Percentiles rank a stretch among this genome's conserved stretches.
Conservation (phyloP, 2,797 vertebrate species). For the Meda fulgida region DNA sequence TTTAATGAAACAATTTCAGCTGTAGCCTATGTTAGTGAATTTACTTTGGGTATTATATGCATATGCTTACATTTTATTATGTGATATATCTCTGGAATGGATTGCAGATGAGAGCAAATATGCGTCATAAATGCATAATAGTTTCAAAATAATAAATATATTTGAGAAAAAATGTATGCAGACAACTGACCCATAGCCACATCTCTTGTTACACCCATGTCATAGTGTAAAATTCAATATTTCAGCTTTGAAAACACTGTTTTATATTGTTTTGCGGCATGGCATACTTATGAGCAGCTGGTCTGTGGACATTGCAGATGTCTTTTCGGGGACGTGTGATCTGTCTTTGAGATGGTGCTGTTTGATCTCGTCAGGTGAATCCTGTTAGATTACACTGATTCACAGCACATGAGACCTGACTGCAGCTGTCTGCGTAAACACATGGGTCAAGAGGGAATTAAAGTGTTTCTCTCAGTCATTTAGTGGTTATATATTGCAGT, state of each 20-base stretch:
- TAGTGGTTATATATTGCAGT: neutral
- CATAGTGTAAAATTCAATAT: neutral
- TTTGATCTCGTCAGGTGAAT: constrained; percentile 28
- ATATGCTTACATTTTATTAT: neutral
- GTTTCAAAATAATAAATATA: neutral
- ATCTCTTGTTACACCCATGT: neutral
- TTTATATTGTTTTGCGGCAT: neutral
- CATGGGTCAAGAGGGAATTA: neutral
- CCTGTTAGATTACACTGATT: constrained; percentile 47
- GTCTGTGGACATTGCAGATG: constrained; percentile 1
- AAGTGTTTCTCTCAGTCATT: neutral
- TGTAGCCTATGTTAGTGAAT: neutral
- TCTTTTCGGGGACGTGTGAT: neutral
- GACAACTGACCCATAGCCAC: neutral
- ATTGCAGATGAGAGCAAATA: neutral
- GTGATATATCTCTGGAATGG: neutral
- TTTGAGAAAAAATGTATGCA: neutral
- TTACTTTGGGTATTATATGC: neutral
- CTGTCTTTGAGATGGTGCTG: neutral
- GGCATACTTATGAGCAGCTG: neutral
- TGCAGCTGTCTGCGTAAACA: constrained; percentile 3
- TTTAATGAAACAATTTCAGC: neutral
- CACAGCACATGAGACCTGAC: neutral
- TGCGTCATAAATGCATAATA: neutral
- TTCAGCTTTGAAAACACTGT: neutral